Base-by-base conservation (phyloP, 1,140 invertebrate genomes). In the Sycophaga agraensis region DNA sequence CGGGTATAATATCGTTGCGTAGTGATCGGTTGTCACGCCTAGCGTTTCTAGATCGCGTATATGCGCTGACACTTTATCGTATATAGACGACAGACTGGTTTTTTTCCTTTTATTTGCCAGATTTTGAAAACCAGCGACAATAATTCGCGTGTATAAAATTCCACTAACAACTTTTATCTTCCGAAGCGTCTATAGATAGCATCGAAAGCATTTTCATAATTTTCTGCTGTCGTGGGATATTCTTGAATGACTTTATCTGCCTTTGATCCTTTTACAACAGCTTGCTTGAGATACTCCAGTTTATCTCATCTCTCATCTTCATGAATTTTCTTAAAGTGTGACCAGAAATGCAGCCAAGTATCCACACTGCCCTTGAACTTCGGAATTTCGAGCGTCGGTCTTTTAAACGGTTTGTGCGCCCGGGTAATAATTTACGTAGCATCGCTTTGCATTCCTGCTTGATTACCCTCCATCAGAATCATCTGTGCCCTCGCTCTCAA, bases 321-420 rank as follows among this genome's bases (percentile, higher is more conserved):
- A 50, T 80, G 67, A 26, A 76, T 73, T 35, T 73, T 73, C 26
- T 65, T 63, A 43, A 78, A 77, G 62, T 70, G 68, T 9, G 65
- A 49, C 75, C 76, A 78, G 58, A 77, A 80, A 5, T 64, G 26
- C 2, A 79, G 46, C 75, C 74, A 79, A 1, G 75, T 68, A 48
- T 63, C 66, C 1, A 76, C 34, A 9, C 73, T 51, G 7, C 76
- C 75, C 12, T 51, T 51, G 50, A 73, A 79, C 22, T 71, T 73
- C 48, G 53, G 59, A 2, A 76, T 34, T 58, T 76, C 68, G 16
- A 76, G 51, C 54, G 69, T 72, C 22, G 75, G 68, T 50, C 70
- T 53, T 16, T 70, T 72, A 7, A 63, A 59, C 5, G 43, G 62
- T 34, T 67, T 67, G n/a, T n/a, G n/a, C n/a, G n/a, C n/a, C n/a